Conservation (phyloP, 1,140 invertebrate species). For the Alviniconcha marisindica region DNA sequence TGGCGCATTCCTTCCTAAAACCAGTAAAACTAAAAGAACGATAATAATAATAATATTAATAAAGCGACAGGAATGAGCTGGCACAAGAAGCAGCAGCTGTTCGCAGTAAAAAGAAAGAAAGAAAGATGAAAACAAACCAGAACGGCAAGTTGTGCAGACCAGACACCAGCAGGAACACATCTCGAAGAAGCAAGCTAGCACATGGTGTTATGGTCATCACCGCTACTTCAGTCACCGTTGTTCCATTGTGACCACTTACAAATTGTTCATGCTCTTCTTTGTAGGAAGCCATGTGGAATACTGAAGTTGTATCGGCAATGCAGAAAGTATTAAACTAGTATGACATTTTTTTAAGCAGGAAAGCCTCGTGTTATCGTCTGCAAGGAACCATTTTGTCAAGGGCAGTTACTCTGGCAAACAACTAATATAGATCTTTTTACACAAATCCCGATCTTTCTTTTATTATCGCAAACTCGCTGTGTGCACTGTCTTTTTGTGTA, state of each 20-base stretch:
- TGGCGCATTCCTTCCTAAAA: no score
- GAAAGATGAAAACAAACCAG: slow-evolving; percentile 26
- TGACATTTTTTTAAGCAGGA: not conserved
- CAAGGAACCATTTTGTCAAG: not conserved
- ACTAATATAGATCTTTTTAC: no score
- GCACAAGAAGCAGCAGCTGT: no score
- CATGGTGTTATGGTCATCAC: slow-evolving; percentile 37
- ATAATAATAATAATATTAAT: no score
- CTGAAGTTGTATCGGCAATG: no score
- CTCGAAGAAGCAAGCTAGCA: slow-evolving; percentile 36
- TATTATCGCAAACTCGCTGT: no score
- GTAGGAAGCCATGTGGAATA: slow-evolving; percentile 41
- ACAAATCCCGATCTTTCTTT: no score
- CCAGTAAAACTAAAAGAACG: no score
- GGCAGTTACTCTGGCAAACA: not conserved
- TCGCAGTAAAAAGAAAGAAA: no score
- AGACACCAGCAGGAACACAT: slow-evolving; percentile 34
- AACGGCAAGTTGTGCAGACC: not conserved
- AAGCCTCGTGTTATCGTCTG: not conserved
- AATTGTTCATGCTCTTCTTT: slow-evolving; percentile 67
- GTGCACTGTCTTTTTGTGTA: no score
- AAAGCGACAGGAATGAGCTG: no score
- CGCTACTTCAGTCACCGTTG: slow-evolving; percentile 51
- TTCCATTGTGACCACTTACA: slow-evolving; percentile 62
- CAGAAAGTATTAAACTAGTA: no score